Base-by-base conservation (phyloP, 2,888 invertebrate species). In the Acanthopleura granulata region DNA sequence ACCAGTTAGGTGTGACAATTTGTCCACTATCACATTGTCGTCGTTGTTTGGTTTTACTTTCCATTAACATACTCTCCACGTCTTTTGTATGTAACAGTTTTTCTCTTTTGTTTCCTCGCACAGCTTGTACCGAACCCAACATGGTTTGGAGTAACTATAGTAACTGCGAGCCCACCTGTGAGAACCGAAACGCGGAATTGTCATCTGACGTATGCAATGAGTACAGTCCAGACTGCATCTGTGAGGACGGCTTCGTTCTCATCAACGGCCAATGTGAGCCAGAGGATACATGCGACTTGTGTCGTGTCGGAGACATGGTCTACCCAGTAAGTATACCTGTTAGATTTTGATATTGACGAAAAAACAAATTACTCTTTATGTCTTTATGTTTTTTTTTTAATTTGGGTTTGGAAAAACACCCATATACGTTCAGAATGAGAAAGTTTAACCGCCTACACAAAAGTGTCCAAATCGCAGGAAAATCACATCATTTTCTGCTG, bases 111-210 rank as follows among this genome's bases (percentile, higher is more conserved):
- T 40, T 40, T 40, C 9, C 40, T 40, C 40, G 9, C 40, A 40
- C 40, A 40, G 40, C 40, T 40, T 40, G 40, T 40, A 40, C 40
- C 57, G 66, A 66, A 1, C 22, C 18, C 9, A 66, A 27, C 27
- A 22, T 27, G 66, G 66, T 66, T 16, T 66, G 66, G 66, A 66
- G 22, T 16, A 66, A 66, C 29, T 66, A 66, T 25, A 66, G 66
- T 27, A 27, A 15, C 16, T 66, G 66, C 25, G 22, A 27, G 22
- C 66, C 27, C 6, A 66, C 66, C 1, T 66, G 66, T 66, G 66
- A 22, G 6, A 66, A 22, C 22, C 22, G 29, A 16, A 15, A 22
- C 6, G 66, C 25, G 12, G 27, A 66, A 27, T 25, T 27, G 16
- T 22, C 22, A 9, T 27, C 29, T 15, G 29, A 22, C 6, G 22